These are phyloP conservation scores for Eclectus roratus DNA, from an alignment of 2,113 vertebrate species.

Conservation along the genomic window DNA sequence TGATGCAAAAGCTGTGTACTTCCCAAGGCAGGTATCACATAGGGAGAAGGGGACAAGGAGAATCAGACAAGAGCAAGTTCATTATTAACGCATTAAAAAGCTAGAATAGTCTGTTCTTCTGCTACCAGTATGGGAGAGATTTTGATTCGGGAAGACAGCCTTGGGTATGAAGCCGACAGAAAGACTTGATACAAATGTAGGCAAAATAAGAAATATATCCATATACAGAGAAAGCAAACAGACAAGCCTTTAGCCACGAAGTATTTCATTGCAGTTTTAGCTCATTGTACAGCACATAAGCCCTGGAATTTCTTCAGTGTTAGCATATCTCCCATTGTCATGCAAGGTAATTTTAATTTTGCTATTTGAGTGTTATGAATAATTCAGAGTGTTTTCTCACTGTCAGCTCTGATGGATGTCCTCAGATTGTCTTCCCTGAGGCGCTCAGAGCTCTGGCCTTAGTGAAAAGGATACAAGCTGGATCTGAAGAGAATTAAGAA, in stretches of 20 bases:
- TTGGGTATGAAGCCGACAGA: neutral
- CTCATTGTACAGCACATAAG: neutral
- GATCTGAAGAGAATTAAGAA: neutral
- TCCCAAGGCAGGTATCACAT: neutral
- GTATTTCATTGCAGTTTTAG: neutral
- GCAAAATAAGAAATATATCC: neutral
- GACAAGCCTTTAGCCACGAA: neutral
- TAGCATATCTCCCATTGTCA: conserved; percentile 26
- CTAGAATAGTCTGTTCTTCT: neutral
- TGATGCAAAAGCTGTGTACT: conserved; percentile 44
- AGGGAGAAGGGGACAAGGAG: conserved; percentile 38
- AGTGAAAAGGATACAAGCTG: neutral
- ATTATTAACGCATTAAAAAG: conserved; percentile 35
- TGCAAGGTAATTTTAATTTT: conserved; percentile 57
- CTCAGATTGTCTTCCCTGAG: conserved; percentile 2
- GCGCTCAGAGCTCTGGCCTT: neutral
- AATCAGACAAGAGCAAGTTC: neutral
- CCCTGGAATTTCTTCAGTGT: conserved; percentile 1
- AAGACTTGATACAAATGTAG: neutral
- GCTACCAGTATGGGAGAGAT: neutral
- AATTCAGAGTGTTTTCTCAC: conserved; percentile 60
- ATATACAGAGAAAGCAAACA: neutral
- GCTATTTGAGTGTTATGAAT: conserved; percentile 52
- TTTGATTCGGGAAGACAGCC: neutral
- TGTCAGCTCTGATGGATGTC: neutral